These are phyloP conservation scores for Aphidius ervi DNA, from an alignment of 1,140 invertebrate species.

Conservation along the genomic window DNA sequence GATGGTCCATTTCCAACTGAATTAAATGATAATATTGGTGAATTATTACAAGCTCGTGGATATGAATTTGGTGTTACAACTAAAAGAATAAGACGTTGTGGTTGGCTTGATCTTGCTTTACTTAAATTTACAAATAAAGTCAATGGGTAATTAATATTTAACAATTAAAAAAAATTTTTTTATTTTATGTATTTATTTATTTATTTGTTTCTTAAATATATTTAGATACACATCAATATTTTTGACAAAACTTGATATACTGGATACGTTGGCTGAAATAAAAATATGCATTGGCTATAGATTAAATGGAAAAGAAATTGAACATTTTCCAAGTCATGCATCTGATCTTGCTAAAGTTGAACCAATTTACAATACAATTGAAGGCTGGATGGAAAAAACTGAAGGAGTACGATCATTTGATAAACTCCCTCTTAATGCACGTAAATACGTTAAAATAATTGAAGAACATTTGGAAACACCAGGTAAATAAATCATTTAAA, in stretches of 20 bases:
- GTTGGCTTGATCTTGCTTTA: slow-evolving; percentile 94
- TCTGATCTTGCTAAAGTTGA: slow-evolving; percentile 69
- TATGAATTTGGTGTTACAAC: slow-evolving; percentile 96
- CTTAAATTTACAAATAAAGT: slow-evolving; percentile 89
- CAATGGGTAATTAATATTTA: slow-evolving; percentile 73
- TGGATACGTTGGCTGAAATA: slow-evolving; percentile 87
- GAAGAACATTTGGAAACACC: slow-evolving; percentile 82
- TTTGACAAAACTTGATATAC: slow-evolving; percentile 94
- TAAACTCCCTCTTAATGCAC: slow-evolving; percentile 84
- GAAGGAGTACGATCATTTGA: slow-evolving; percentile 76
- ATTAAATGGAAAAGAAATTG: slow-evolving; percentile 74
- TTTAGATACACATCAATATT: slow-evolving; percentile 60
- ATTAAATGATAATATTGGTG: slow-evolving; percentile 73
- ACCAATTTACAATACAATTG: slow-evolving; percentile 84
- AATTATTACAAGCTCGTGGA: slow-evolving; percentile 78
- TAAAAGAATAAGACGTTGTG: slow-evolving; percentile 89
- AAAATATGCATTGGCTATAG: slow-evolving; percentile 71
- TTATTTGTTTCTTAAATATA: not conserved
- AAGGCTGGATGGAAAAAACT: slow-evolving; percentile 88
- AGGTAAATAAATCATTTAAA: slow-evolving; percentile 55
- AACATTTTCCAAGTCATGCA: slow-evolving; percentile 75
- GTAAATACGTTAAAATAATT: slow-evolving; percentile 81
- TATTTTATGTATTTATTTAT: no score
- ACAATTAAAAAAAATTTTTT: no score
- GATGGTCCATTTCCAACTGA: slow-evolving; percentile 98